These are phyloP conservation scores for Jordanella pulchra DNA, from an alignment of 2,797 vertebrate species.

Conservation along the genomic window DNA sequence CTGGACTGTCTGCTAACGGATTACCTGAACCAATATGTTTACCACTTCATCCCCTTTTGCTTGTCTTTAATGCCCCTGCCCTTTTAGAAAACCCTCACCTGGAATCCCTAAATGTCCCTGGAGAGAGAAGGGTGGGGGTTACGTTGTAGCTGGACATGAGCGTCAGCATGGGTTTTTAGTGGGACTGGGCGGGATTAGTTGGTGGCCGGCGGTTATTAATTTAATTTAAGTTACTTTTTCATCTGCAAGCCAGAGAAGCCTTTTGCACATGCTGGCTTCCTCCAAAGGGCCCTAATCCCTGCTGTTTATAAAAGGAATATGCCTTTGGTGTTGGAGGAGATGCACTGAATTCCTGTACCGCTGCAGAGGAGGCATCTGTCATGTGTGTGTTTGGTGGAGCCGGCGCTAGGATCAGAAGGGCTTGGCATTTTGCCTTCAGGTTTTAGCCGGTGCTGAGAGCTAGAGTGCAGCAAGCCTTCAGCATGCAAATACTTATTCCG, in stretches of 20 bases:
- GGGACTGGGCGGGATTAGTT: constrained; percentile 69
- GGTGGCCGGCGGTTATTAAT: constrained; percentile 79
- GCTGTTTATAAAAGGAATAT: constrained; percentile 75
- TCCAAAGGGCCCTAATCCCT: constrained; percentile 69
- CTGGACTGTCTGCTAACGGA: constrained; percentile 81
- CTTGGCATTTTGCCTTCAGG: constrained; percentile 67
- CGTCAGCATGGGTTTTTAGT: constrained; percentile 47
- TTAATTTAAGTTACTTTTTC: constrained; percentile 81
- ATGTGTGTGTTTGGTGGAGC: constrained; percentile 69
- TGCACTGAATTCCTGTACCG: constrained; percentile 69
- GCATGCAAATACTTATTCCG: constrained; percentile 50
- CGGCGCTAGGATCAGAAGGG: constrained; percentile 63
- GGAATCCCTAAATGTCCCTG: constrained; percentile 65
- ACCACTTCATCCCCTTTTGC: constrained; percentile 57
- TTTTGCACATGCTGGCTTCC: constrained; percentile 70
- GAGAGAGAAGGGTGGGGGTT: constrained; percentile 49
- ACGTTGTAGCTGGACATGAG: constrained; percentile 57
- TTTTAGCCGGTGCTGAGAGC: constrained; percentile 71
- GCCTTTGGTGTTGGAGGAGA: constrained; percentile 74
- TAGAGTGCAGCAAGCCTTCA: constrained; percentile 49
- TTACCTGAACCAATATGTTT: constrained; percentile 73
- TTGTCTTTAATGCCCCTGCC: constrained; percentile 39
- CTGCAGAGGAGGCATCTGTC: constrained; percentile 76
- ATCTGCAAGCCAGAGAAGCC: constrained; percentile 71
- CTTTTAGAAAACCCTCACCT: constrained; percentile 68